Evolutionary conservation across 92 coral and sea anemone species (phyloP).

Genomic region (Palythoa caribaeorum): DNA sequence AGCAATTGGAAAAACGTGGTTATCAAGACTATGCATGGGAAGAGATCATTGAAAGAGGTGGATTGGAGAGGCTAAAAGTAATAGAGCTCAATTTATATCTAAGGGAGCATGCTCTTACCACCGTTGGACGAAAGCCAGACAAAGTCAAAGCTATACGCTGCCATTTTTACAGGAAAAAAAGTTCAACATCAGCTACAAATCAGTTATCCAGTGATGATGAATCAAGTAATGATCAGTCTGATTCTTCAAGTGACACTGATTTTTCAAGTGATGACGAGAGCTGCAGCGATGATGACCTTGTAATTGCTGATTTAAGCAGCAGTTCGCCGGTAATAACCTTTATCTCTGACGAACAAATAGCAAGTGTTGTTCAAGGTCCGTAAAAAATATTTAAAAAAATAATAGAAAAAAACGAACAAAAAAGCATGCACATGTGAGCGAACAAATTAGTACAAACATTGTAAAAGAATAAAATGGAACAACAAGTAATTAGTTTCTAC

Average conservation of each 20-base stretch:
- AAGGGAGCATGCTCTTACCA: constrained; percentile 32
- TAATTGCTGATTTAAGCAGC: constrained; percentile 25
- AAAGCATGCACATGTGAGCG: constrained; percentile 5
- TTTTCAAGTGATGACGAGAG: constrained; percentile 29
- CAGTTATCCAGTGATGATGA: constrained; percentile 14
- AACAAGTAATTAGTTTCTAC: neutral
- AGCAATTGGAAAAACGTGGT: no score
- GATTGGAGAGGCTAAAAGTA: constrained; percentile 32
- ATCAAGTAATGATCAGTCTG: constrained; percentile 32
- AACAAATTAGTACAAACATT: neutral
- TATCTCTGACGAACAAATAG: constrained; percentile 17
- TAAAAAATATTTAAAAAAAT: no score
- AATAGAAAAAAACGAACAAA: constrained; percentile 10
- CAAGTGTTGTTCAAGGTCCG: constrained; percentile 25
- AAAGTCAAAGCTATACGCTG: constrained; percentile 43
- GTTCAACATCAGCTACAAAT: constrained; percentile 20
- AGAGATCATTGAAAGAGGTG: no score
- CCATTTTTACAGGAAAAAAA: constrained; percentile 40
- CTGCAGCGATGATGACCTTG: constrained; percentile 28
- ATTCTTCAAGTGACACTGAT: constrained; percentile 31
- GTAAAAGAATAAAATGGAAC: neutral
- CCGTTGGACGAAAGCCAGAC: constrained; percentile 33
- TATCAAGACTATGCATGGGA: no score
- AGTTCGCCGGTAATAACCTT: constrained; percentile 27
- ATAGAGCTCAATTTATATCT: constrained; percentile 42